A percentile compares a stretch with the other conserved stretches of the same genome.
Evolutionary conservation across 2,797 vertebrate genomes (phyloP).

Genomic region (Myotis vivesi): DNA sequence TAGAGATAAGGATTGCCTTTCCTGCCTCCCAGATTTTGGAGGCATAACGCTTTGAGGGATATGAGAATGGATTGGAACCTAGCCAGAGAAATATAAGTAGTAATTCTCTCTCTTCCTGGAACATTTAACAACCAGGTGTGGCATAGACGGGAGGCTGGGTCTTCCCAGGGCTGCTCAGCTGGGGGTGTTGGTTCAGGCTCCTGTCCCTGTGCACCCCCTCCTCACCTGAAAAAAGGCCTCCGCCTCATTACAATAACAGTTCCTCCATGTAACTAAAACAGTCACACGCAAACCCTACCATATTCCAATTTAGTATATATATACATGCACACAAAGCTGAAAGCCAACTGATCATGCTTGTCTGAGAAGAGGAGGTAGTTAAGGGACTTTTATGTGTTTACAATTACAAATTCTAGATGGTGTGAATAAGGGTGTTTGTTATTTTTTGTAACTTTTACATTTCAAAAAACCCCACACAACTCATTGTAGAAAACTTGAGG

Average conservation of each 20-base stretch:
- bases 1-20: not conserved
- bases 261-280: not conserved
- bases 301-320: not conserved
- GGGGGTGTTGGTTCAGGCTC: not conserved
- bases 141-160: not conserved
- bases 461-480: not conserved
- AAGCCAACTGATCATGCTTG: not conserved
- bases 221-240: not conserved
- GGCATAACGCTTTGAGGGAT: not conserved
- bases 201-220: not conserved
- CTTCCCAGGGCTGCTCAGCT: not conserved
- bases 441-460: not conserved
- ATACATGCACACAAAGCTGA: not conserved
- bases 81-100: not conserved
- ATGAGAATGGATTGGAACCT: not conserved
- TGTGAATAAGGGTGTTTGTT: not conserved
- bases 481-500: not conserved
- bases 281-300: too few species aligned
- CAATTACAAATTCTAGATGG: not conserved
- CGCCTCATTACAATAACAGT: not conserved
- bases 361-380: not conserved
- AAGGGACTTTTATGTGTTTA: not conserved
- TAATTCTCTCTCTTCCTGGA: slow-evolving; percentile 17
- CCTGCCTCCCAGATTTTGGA: not conserved
- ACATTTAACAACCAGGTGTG: not conserved